Base-by-base conservation (phyloP, 2,113 vertebrate genomes). In the Progne subis region DNA sequence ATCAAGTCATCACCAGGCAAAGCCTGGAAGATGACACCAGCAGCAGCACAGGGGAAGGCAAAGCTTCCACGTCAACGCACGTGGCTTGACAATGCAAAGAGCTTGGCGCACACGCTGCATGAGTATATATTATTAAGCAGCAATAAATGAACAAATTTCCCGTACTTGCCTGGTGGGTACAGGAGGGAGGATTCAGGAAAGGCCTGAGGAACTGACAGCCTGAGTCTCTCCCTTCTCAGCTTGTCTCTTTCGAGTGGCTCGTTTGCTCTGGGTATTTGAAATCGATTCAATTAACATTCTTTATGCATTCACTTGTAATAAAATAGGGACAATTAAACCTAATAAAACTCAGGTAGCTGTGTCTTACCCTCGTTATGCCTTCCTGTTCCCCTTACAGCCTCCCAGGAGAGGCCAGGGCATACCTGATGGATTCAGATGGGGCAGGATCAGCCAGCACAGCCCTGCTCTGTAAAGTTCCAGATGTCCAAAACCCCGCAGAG, bases 61-160 rank as follows among this genome's bases (percentile, higher is more conserved):
- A 21, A 95, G 80, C 82, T 95, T 95, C 95, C 82, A 26, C 82
- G 1, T 50, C 95, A 94, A 2, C 94, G 92, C 96, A 93, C 94
- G 90, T 88, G 95, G 24, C 90, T 95, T 90, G 90, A 93, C 92
- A 95, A 87, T 76, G 95, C 94, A 95, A 93, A 95, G 8, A 74
- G 94, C 94, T 91, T 20, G 65, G 95, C 83, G 91, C 64, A 52
- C 78, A 67, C 69, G 14, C 39, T 77, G 94, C 88, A 52, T 49
- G 95, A 82, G 88, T 87, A 97, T 97, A 55, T 96, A 97, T 97
- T 97, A 97, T 97, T 97, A 96, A 97, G 85, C 91, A 97, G 96
- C 79, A 93, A 88, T 96, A 97, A 96, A 96, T 80, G 95, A 97
- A 82, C 8, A 12, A 92, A 88, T 95, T 97, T 97, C 97, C 96